Conservation (phyloP, 2,888 invertebrate genomes). For the Hemaris fuciformis region DNA sequence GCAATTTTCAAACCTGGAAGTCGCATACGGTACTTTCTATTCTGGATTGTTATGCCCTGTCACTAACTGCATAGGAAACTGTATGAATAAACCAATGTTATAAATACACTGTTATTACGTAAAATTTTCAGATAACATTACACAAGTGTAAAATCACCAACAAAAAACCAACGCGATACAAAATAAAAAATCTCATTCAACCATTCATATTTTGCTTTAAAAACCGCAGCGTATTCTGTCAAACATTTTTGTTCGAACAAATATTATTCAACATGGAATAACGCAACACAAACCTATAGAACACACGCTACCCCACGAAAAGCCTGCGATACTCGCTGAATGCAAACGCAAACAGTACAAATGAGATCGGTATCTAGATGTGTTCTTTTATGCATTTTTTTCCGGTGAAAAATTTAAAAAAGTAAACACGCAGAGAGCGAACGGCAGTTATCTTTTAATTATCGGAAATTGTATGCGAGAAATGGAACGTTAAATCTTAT, state of each 20-base stretch:
- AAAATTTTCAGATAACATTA: not conserved
- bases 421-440: not conserved
- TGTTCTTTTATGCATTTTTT: constrained; percentile 22
- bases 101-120: no score
- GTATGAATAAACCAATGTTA: no score
- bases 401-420: constrained; percentile 8
- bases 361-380: constrained; percentile 24
- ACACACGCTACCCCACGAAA: not conserved
- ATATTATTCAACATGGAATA: constrained; percentile 1
- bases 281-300: not conserved
- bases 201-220: not conserved
- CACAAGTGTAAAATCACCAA: not conserved
- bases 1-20: no score
- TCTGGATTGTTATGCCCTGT: no score
- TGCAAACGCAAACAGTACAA: constrained; percentile 18
- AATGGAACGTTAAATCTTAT: constrained; percentile 8
- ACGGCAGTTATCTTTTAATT: constrained; percentile 25
- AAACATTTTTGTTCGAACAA: not conserved
- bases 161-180: not conserved
- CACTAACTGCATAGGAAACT: no score
- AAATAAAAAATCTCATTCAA: not conserved
- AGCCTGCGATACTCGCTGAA: not conserved
- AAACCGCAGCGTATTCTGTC: not conserved
- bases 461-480: constrained; percentile 22
- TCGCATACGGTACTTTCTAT: no score